Evolutionary conservation across 2,888 invertebrate genomes (phyloP).

Genomic region (Orthonychiurus folsomi): DNA sequence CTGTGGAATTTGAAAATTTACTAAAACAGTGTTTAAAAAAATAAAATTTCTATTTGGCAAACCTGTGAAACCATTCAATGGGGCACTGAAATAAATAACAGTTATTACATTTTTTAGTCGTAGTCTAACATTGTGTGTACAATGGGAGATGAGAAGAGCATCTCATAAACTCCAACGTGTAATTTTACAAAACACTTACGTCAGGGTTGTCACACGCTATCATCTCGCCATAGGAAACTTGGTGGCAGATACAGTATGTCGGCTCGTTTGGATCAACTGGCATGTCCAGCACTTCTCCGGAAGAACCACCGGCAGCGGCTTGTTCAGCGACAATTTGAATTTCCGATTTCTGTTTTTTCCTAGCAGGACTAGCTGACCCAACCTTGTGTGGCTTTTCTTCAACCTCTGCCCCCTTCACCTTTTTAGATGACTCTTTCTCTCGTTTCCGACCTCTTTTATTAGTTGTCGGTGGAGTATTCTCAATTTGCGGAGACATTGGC

Average conservation of each 20-base stretch:
- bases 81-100: constrained; percentile 53
- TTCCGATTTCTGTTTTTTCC: constrained; percentile 39
- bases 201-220: constrained; percentile 91
- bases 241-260: constrained; percentile 95
- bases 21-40: too few species aligned
- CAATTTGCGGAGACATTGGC: constrained; percentile 10
- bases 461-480: neutral
- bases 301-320: constrained; percentile 53
- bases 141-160: neutral
- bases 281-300: constrained; percentile 63
- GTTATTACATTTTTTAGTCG: neutral
- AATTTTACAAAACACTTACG: constrained; percentile 48
- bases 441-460: constrained; percentile 31
- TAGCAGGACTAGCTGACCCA: constrained; percentile 36
- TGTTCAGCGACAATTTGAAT: constrained; percentile 44
- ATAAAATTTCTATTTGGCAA: too few species aligned
- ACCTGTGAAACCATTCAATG: constrained; percentile 94
- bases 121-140: neutral
- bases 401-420: constrained; percentile 31
- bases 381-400: constrained; percentile 29
- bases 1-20: too few species aligned
- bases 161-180: neutral
- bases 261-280: constrained; percentile 89
- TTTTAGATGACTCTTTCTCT: constrained; percentile 39
- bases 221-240: constrained; percentile 95